A percentile compares a stretch with the other conserved stretches of the same genome.
Conservation (phyloP, 2,797 vertebrate genomes). For the Nothura maculosa region DNA sequence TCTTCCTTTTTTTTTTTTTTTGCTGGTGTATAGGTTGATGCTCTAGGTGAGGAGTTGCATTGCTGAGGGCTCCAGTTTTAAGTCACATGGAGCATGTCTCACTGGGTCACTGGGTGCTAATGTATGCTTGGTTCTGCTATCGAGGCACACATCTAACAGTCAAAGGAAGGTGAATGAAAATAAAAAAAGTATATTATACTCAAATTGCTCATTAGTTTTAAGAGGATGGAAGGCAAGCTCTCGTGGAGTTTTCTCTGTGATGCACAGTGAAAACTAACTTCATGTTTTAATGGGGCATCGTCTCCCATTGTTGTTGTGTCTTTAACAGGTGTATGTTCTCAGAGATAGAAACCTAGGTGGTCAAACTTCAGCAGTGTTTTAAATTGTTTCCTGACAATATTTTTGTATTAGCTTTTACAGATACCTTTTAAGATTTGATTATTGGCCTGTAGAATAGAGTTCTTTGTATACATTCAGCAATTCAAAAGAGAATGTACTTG, state of each 20-base stretch:
- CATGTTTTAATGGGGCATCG: neutral
- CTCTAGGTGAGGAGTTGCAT: too few species aligned
- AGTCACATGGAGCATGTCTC: neutral
- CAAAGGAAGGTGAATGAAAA: neutral
- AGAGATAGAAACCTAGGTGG: rapidly evolving
- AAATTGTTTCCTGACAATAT: rapidly evolving
- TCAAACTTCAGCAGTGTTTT: neutral
- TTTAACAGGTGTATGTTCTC: neutral
- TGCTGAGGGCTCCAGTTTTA: neutral
- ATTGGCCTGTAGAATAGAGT: rapidly evolving
- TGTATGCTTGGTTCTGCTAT: neutral
- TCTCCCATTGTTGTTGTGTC: neutral
- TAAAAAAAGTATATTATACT: neutral
- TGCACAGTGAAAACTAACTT: neutral
- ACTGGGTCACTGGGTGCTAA: neutral
- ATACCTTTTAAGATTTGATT: rapidly evolving
- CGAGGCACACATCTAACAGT: neutral
- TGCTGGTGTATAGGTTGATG: too few species aligned
- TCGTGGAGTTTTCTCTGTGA: neutral
- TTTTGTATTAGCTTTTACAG: rapidly evolving
- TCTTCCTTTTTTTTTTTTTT: neutral
- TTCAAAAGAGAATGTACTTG: rapidly evolving
- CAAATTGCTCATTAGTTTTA: neutral
- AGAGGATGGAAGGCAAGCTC: too few species aligned
- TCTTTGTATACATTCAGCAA: neutral